Evolutionary conservation across 2,797 vertebrate genomes (phyloP), one percentile per base, ranked within the genome.

Genomic region (Spinus pinus): DNA sequence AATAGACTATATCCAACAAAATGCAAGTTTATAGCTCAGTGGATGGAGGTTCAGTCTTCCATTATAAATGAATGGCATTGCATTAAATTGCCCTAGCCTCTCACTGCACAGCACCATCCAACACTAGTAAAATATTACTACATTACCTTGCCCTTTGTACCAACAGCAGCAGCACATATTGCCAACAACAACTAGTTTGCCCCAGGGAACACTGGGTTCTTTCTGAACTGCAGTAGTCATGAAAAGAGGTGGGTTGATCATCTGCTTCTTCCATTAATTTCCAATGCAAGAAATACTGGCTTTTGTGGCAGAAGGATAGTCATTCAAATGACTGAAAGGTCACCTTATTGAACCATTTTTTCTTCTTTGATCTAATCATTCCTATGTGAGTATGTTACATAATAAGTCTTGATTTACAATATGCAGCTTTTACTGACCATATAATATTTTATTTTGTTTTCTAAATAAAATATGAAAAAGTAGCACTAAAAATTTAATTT

Each of bases 91-190:
- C 60, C 72, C 61, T 87, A 50, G 24, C 62, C 39, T 85, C 79
- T 95, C 78, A 58, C 65, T 90, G 58, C 85, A 75, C 44, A 74
- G 23, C 21, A 66, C 47, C 81, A 42, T 53, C 79, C 86, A 79
- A 94, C 92, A 88, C 61, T 12, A 58, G 66, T 95, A 94, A 95
- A 95, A 91, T 93, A 95, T 93, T 66, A 75, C 57, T 85, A 10
- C 62, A 72, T 94, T 95, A 75, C 62, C 65, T 95, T 91, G 81
- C 61, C 84, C 69, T 94, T 95, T 93, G 69, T 83, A 85, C 72
- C 86, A 83, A 51, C n/a, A 86, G 25, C 60, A 89, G 56, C 67
- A 74, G 67, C 62, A 79, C 30, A 73, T 64, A 66, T 33, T 61
- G 49, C 77, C n/a, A n/a, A 44, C 51, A 89, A 56, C 71, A 88